Conservation (phyloP, 2,797 vertebrate genomes). For the Hoplostethus atlanticus region DNA sequence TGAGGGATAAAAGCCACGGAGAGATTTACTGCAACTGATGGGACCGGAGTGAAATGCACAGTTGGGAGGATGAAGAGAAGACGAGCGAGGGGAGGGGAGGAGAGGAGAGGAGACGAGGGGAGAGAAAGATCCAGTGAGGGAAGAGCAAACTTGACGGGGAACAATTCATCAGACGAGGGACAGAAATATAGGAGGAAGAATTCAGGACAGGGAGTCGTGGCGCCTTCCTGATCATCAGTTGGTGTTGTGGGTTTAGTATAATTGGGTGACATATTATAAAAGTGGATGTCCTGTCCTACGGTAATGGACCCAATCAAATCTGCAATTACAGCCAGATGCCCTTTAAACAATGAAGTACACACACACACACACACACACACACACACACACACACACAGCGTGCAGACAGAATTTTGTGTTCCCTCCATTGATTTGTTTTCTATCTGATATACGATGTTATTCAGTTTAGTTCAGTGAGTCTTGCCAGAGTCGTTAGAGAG, state of each 20-base stretch:
- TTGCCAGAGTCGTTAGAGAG: constrained; percentile 3
- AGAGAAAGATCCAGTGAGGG: neutral
- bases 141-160: constrained; percentile 6
- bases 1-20: neutral
- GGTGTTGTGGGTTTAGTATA: constrained; percentile 62
- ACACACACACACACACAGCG: constrained; percentile 3
- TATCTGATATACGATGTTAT: constrained; percentile 27
- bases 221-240: constrained; percentile 60
- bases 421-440: constrained; percentile 29
- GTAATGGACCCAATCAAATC: constrained; percentile 67
- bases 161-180: neutral
- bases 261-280: constrained; percentile 59
- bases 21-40: neutral
- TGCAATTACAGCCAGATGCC: constrained; percentile 66
- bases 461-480: constrained; percentile 1
- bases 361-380: constrained; percentile 12
- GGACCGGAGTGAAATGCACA: constrained; percentile 7
- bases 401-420: neutral
- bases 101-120: neutral
- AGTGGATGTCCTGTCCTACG: constrained; percentile 32
- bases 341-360: constrained; percentile 13
- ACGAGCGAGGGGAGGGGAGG: neutral
- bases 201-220: constrained; percentile 20
- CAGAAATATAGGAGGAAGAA: neutral
- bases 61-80: neutral